A percentile compares a stretch with the other conserved stretches of the same genome.
Evolutionary conservation across 2,888 invertebrate genomes (phyloP).

Genomic region (Eristalis tenax): DNA sequence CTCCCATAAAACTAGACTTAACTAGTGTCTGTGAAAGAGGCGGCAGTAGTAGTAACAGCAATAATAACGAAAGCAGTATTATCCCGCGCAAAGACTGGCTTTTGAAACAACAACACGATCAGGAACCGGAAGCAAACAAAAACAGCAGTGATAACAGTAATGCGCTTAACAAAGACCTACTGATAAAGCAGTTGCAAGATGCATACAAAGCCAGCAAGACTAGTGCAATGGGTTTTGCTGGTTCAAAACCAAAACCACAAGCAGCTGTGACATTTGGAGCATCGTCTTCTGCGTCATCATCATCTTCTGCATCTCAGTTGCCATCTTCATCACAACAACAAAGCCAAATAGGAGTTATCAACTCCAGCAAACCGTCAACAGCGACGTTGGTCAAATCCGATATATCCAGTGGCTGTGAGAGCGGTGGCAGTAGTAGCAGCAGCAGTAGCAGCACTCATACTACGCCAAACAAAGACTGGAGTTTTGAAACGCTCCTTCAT

Average conservation of each 20-base stretch:
- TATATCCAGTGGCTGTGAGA: neutral
- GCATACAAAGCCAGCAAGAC: neutral
- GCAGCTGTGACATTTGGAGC: slow-evolving; percentile 75
- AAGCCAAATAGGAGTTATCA: neutral
- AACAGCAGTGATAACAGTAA: neutral
- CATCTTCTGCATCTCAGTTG: neutral
- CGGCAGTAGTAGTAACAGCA: slow-evolving; percentile 8
- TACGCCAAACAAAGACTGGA: neutral
- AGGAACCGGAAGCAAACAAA: slow-evolving; percentile 1
- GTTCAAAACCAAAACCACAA: slow-evolving; percentile 36
- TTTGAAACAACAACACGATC: slow-evolving; percentile 6
- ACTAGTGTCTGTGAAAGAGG: slow-evolving; percentile 31
- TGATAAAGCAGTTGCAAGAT: neutral
- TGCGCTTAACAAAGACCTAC: neutral
- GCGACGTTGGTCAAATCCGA: neutral
- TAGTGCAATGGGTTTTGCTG: slow-evolving; percentile 13
- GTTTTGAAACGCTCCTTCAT: neutral
- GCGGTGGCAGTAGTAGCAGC: neutral
- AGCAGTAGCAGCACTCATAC: neutral
- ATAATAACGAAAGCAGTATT: slow-evolving; percentile 10
- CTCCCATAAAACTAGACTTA: slow-evolving; percentile 30
- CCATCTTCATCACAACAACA: neutral
- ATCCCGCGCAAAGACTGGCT: slow-evolving; percentile 10
- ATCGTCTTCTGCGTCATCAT: slow-evolving; percentile 76
- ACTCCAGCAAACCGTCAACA: neutral